Evolutionary conservation across 2,113 vertebrate species (phyloP).

Genomic region (Platycercus adscitus): DNA sequence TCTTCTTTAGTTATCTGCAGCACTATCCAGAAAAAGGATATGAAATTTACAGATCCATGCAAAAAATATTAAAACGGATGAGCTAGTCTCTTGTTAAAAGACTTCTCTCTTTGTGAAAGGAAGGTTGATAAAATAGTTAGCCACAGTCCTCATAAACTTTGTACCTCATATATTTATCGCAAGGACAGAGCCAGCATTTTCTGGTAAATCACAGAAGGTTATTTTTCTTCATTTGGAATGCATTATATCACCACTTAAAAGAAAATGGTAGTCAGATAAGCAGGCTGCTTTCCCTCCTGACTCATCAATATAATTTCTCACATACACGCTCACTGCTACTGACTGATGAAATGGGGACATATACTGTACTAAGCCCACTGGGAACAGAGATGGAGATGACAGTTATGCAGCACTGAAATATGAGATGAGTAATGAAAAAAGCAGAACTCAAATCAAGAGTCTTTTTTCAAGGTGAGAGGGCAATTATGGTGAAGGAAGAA

Average conservation of each 20-base stretch:
- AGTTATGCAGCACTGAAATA: not conserved
- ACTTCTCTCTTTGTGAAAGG: not conserved
- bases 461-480: not conserved
- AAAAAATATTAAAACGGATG: not conserved
- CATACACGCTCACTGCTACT: not conserved
- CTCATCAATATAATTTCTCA: not conserved
- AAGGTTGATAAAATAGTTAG: not conserved
- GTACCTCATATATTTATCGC: not conserved
- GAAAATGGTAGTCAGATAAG: not conserved
- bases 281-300: not conserved
- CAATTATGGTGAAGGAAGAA: not conserved
- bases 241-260: not conserved
- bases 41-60: not conserved
- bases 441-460: not conserved
- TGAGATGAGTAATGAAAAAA: not conserved
- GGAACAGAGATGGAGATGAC: not conserved
- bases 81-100: not conserved
- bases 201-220: not conserved
- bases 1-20: not conserved
- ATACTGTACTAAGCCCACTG: not conserved
- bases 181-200: not conserved
- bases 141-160: not conserved
- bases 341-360: not conserved
- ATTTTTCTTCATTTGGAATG: not conserved
- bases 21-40: not conserved